Evolutionary conservation across 1,140 invertebrate species (phyloP).

Genomic region (Bathynomus jamesi): DNA sequence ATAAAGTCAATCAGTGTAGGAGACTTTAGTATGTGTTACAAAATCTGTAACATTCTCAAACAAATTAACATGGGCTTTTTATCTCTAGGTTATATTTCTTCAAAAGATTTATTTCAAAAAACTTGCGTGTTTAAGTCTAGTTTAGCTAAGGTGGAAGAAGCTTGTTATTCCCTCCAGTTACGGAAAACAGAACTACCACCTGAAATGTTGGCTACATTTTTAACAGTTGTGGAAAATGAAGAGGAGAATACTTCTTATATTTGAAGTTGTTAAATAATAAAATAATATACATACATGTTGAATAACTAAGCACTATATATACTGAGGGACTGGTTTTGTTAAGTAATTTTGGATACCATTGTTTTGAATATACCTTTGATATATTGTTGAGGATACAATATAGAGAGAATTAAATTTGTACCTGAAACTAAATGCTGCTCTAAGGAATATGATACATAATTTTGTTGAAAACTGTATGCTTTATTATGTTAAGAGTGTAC

Average conservation of each 20-base stretch:
- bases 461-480: too few species aligned
- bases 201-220: slow-evolving; percentile 57
- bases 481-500: too few species aligned
- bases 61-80: slow-evolving; percentile 63
- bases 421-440: too few species aligned
- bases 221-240: slow-evolving; percentile 40
- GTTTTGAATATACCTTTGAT: too few species aligned
- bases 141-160: slow-evolving; percentile 71
- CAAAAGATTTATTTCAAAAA: slow-evolving; percentile 58
- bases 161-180: slow-evolving; percentile 73
- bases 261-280: too few species aligned
- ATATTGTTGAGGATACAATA: too few species aligned
- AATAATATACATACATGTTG: too few species aligned
- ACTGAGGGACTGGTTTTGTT: too few species aligned
- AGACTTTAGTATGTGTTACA: slow-evolving; percentile 63
- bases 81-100: slow-evolving; percentile 40
- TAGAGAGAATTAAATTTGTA: too few species aligned
- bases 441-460: too few species aligned
- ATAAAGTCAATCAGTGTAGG: slow-evolving; percentile 72
- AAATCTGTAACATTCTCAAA: slow-evolving; percentile 62
- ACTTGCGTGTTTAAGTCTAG: slow-evolving; percentile 60
- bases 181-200: slow-evolving; percentile 64
- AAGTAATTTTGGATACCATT: too few species aligned
- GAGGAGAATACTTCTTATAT: not conserved
- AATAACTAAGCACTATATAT: too few species aligned